Base-by-base conservation (phyloP, 2,113 vertebrate genomes). In the Alethe diademata region DNA sequence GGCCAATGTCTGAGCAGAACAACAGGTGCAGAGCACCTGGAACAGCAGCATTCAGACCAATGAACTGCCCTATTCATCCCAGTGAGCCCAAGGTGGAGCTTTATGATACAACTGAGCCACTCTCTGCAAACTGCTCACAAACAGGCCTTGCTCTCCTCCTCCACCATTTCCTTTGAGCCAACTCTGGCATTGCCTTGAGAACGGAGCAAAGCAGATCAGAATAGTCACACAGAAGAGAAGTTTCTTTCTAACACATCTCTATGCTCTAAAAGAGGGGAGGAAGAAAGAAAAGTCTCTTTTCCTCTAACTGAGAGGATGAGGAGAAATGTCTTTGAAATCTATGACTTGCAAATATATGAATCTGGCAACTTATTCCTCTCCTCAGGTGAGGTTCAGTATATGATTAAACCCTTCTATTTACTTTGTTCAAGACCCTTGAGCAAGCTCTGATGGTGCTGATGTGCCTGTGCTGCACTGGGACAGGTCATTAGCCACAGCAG, bases 11-110 rank as follows among this genome's bases (percentile, higher is more conserved):
- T 94, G 76, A 71, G 51, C 19, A 86, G 43, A 87, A 5, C 22
- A 88, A 58, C 86, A 96, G 91, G 91, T 96, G 88, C 92, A 78
- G 33, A 84, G 51, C 95, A 97, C 78, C 88, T 93, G 95, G 85
- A 86, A 43, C n/a, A 60, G 83, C 62, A 93, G 60, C 75, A 36
- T 23, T 33, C 53, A 8, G 64, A 40, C 35, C 60, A 78, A 35
- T 86, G 83, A 96, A 92, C 67, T 84, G 65, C 60, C n/a, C 61
- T 51, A 66, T 94, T 94, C 86, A 96, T 92, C 53, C 42, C 50
- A 42, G 11, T 5, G 38, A 80, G 35, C 33, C 67, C 40, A 57
- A 82, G 62, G 66, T 69, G 54, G 9, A 79, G 42, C 45, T 83
- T 94, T 90, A 57, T 0, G 3, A 64, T 18, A 72, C 38, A 67